Evolutionary conservation across 1,140 invertebrate genomes (phyloP), one percentile per base, ranked within the genome.

Genomic region (Drosophila littoralis): DNA sequence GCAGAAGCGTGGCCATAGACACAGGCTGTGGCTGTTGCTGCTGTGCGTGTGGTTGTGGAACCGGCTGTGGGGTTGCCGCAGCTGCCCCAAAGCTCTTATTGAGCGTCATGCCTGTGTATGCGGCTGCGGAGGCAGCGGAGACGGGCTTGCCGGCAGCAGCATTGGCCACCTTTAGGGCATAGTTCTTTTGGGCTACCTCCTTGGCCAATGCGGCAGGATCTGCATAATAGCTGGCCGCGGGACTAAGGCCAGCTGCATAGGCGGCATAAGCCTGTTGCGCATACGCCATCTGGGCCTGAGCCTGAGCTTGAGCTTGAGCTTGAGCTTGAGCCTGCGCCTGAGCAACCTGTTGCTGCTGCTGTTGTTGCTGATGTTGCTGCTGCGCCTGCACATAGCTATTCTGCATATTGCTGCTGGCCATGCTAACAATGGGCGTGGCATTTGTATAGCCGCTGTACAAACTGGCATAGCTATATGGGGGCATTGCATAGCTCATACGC

Each of bases 141-240:
- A 67, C 65, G 5, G 78, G 73, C 42, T 81, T 84, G 22, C 22
- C 22, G 8, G 61, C 65, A 0, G 78, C 79, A 0, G 91, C 91
- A 48, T 77, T 94, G 3, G 94, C 95, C 43, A 95, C 84, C 79
- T 95, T 96, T 28, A 95, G 90, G 12, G 95, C 95, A 90, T 96
- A 96, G 82, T 95, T 96, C 92, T 96, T 96, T 80, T 96, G 96
- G 33, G 96, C 95, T 57, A 96, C 95, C 80, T 96, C 96, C 83
- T 96, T 96, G 77, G 96, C 95, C 33, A 96, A 78, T 12, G 94
- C 91, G 7, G 95, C 95, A 1, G 94, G 94, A 91, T 95, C 95
- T 32, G 93, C 90, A 28, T 83, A 90, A 13, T 83, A 80, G 8
- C 82, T 81, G 17, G 81, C 75, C 38, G 71, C 75, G 22, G 82